phyloP scores from a whole-genome alignment of 2,888 invertebrate genomes.

The Stenodera caucasica region DNA sequence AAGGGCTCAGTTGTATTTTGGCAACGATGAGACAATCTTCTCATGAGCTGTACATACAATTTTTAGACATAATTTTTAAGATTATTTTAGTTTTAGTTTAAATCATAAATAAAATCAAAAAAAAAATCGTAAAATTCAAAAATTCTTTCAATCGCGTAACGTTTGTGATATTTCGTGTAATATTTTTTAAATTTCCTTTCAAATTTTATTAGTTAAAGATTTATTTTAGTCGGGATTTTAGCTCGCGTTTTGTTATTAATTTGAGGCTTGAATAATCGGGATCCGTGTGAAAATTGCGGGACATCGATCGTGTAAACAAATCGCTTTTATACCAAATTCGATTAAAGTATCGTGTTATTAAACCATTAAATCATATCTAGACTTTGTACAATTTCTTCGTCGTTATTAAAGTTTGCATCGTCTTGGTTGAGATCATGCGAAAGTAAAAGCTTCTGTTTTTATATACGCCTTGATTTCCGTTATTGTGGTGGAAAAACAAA shows the following conservation, averaged over 20 bases:
- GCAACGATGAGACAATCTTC: slow-evolving; percentile 24
- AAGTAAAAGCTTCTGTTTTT: slow-evolving; percentile 15
- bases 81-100: neutral
- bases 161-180: slow-evolving; percentile 27
- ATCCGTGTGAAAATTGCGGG: neutral
- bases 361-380: slow-evolving; percentile 13
- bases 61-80: neutral
- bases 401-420: neutral
- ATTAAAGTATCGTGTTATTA: slow-evolving; percentile 12
- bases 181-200: neutral
- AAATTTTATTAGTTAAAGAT: neutral
- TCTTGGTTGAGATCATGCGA: slow-evolving; percentile 22
- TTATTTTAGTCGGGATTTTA: neutral
- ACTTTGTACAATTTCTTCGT: neutral
- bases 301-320: neutral
- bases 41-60: slow-evolving; percentile 16
- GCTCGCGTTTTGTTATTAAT: neutral
- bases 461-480: neutral
- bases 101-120: slow-evolving; percentile 12
- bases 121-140: slow-evolving; percentile 18
- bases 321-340: neutral
- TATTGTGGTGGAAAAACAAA: slow-evolving; percentile 12
- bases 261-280: neutral
- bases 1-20: slow-evolving; percentile 21
- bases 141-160: slow-evolving; percentile 13